phyloP scores from a whole-genome alignment of 2,797 vertebrate genomes.

The Gambelia wislizenii region DNA sequence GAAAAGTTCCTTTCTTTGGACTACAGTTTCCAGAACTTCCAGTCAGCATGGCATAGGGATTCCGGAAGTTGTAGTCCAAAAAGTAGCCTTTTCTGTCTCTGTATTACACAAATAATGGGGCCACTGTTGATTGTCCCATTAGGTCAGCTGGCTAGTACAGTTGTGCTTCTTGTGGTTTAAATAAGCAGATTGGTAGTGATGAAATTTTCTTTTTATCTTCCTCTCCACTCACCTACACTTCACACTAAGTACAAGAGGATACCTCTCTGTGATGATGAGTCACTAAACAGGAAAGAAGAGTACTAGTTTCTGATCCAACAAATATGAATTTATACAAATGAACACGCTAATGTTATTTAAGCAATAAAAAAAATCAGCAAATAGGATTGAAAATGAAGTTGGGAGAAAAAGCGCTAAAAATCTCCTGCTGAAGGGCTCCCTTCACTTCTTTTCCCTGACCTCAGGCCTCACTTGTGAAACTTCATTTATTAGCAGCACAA shows the following conservation, averaged over 20 bases:
- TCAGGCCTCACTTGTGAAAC: conserved; percentile 48
- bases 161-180: not conserved
- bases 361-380: not conserved
- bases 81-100: too few relatives aligned
- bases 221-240: not conserved
- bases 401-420: conserved; percentile 6
- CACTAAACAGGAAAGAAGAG: not conserved
- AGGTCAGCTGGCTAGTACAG: not conserved
- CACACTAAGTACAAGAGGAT: not conserved
- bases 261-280: not conserved
- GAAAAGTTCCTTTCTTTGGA: not conserved
- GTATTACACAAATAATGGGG: not conserved
- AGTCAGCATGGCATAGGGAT: too few relatives aligned
- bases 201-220: not conserved
- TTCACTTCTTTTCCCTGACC: conserved; percentile 34
- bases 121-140: not conserved
- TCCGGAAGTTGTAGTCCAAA: too few relatives aligned
- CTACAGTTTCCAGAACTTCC: not conserved
- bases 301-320: not conserved
- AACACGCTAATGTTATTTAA: not conserved
- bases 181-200: not conserved
- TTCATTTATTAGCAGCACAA: conserved; percentile 45
- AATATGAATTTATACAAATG: not conserved
- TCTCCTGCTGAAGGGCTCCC: not conserved
- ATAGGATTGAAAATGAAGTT: conserved; percentile 10